These are phyloP conservation scores for Adelphocoris suturalis DNA, from an alignment of 2,888 invertebrate genomes.

Conservation along the genomic window DNA sequence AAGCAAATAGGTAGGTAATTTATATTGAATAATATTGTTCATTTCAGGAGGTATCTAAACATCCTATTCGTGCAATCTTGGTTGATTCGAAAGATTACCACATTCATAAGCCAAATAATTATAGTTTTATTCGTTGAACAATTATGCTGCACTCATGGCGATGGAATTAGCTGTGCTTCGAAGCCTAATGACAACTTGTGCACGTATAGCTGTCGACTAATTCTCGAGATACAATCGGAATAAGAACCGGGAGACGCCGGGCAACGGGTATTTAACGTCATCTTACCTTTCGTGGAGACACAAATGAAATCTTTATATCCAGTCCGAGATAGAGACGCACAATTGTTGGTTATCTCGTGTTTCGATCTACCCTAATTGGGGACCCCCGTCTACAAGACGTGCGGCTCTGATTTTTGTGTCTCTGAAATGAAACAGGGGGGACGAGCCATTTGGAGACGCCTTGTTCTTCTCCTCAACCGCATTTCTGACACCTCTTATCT, in stretches of 20 bases:
- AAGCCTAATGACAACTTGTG: not conserved
- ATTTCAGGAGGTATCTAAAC: too few relatives aligned
- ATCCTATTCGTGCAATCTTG: too few relatives aligned
- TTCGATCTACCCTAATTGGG: constrained; percentile 1
- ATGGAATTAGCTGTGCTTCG: not conserved
- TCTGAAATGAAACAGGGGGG: not conserved
- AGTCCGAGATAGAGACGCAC: not conserved
- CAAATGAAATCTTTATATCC: constrained; percentile 21
- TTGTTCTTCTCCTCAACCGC: constrained; percentile 29
- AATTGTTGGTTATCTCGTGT: constrained; percentile 13
- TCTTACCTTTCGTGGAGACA: constrained; percentile 21
- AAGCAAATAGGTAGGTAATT: too few relatives aligned
- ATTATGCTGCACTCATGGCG: not conserved
- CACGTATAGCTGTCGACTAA: constrained; percentile 17
- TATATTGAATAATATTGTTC: too few relatives aligned
- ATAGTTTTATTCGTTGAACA: not conserved
- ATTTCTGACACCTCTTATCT: constrained; percentile 39
- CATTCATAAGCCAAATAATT: too few relatives aligned
- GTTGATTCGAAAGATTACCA: too few relatives aligned
- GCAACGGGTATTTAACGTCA: constrained; percentile 27
- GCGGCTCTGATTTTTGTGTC: constrained; percentile 6
- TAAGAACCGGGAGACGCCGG: not conserved
- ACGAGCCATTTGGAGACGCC: not conserved
- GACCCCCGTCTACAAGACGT: not conserved
- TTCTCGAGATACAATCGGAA: not conserved